phyloP scores from a whole-genome alignment of 2,113 vertebrate genomes.

The Clarias macrocephalus region DNA sequence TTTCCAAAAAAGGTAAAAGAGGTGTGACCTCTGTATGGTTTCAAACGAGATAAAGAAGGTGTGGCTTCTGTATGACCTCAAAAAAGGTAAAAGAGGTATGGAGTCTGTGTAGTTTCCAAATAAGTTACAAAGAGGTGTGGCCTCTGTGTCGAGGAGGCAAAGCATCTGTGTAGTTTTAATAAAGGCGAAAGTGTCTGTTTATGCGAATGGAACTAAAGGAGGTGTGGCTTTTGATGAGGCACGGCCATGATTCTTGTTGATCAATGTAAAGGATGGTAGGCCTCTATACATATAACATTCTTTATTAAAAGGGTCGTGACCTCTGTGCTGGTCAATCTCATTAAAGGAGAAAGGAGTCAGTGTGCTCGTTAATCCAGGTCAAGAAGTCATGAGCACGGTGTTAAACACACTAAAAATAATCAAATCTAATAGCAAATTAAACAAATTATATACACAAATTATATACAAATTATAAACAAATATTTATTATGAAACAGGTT shows the following conservation, averaged over 20 bases:
- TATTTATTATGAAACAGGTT: not conserved
- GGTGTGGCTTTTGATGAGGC: not conserved
- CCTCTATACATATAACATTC: not conserved
- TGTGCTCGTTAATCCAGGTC: no score
- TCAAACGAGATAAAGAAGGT: not conserved
- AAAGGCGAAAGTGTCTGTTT: not conserved
- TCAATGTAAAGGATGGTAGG: not conserved
- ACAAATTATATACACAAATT: no score
- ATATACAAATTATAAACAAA: no score
- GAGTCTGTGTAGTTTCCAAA: not conserved
- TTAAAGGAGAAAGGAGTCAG: no score
- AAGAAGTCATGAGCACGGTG: no score
- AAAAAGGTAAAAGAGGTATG: not conserved
- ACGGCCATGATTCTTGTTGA: not conserved
- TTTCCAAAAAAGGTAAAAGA: not conserved
- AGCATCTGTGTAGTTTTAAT: not conserved
- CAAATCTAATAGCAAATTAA: no score
- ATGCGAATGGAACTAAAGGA: not conserved
- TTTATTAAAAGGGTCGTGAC: not conserved
- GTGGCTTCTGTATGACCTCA: not conserved
- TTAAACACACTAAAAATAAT: not conserved
- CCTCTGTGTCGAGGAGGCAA: not conserved
- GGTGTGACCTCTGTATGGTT: not conserved
- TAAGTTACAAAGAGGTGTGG: not conserved
- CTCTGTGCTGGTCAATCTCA: not conserved